A percentile compares a stretch with the other conserved stretches of the same genome.
phyloP scores from a whole-genome alignment of 2,888 invertebrate species.

The Hypomecis punctinalis region DNA sequence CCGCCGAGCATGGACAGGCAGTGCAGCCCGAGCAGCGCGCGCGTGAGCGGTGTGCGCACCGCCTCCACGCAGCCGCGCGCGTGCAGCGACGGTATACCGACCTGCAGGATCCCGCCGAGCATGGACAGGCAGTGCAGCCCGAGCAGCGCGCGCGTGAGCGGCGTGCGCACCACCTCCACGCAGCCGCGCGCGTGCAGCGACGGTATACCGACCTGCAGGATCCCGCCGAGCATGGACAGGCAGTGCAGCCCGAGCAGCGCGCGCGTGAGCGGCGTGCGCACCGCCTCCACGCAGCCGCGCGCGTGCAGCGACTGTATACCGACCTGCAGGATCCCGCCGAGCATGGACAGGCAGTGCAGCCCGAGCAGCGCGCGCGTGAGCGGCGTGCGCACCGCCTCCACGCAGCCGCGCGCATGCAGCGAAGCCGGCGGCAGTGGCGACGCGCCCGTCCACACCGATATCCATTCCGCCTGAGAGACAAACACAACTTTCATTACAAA shows the following conservation, averaged over 20 bases:
- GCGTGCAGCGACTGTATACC: constrained; percentile 54
- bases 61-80: constrained; percentile 75
- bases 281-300: constrained; percentile 73
- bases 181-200: constrained; percentile 74
- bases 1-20: constrained; percentile 64
- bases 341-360: constrained; percentile 64
- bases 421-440: constrained; percentile 65
- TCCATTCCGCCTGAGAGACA: constrained; percentile 51
- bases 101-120: constrained; percentile 69
- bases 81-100: constrained; percentile 64
- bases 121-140: constrained; percentile 66
- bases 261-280: constrained; percentile 66
- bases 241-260: constrained; percentile 67
- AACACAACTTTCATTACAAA: not conserved
- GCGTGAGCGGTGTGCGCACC: constrained; percentile 66
- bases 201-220: constrained; percentile 67
- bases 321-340: constrained; percentile 69
- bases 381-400: constrained; percentile 70
- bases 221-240: constrained; percentile 62
- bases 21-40: constrained; percentile 66
- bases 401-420: constrained; percentile 72
- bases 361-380: constrained; percentile 66
- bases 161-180: constrained; percentile 70
- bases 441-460: constrained; percentile 55
- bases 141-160: constrained; percentile 65